These are phyloP conservation scores for Corapipo altera DNA, from an alignment of 2,113 vertebrate genomes.

Conservation along the genomic window DNA sequence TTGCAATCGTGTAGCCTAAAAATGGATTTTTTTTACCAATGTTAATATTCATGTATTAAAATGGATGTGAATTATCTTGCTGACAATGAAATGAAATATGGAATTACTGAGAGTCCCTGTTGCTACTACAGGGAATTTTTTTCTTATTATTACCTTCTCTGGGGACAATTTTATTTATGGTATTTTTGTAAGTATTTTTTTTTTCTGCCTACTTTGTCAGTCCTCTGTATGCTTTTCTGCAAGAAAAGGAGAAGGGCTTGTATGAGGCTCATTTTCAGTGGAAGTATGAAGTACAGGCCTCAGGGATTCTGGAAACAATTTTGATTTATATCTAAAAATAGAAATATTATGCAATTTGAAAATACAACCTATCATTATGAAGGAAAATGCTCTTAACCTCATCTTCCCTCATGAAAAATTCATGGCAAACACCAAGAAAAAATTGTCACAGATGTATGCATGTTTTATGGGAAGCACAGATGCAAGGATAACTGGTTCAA, in stretches of 20 bases:
- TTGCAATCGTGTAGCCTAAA: background rate
- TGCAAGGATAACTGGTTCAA: background rate
- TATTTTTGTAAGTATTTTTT: background rate
- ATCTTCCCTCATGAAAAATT: background rate
- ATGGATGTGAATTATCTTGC: background rate
- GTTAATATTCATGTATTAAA: background rate
- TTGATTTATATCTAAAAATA: slow-evolving; percentile 21
- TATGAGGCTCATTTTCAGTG: background rate
- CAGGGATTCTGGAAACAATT: slow-evolving; percentile 23
- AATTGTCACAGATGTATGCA: background rate
- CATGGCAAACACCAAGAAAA: background rate
- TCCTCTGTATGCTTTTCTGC: background rate
- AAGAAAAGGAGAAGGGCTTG: background rate
- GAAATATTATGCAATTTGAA: slow-evolving; percentile 6
- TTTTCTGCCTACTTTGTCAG: background rate
- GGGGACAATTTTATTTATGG: background rate
- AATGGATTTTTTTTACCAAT: background rate
- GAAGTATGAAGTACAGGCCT: background rate
- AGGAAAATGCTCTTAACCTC: slow-evolving; percentile 25
- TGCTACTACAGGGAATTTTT: background rate
- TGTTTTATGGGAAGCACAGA: background rate
- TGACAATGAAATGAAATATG: background rate
- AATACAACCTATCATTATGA: slow-evolving; percentile 16
- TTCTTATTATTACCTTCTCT: background rate
- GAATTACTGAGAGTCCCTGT: background rate